Conservation (phyloP, 2,888 invertebrate genomes). For the Orthosia gracilis region DNA sequence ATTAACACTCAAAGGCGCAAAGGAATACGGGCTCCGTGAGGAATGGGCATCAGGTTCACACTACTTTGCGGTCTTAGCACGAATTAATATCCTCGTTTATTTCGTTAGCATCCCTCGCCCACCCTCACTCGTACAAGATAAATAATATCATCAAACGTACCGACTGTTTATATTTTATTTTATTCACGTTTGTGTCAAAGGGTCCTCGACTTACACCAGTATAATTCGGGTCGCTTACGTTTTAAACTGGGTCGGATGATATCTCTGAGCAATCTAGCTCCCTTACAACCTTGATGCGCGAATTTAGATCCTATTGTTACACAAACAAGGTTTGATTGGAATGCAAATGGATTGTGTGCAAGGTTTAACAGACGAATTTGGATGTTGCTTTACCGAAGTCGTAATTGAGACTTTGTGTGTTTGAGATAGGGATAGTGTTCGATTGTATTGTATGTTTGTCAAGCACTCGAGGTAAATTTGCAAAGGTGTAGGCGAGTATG, state of each 20-base stretch:
- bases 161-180: constrained; percentile 68
- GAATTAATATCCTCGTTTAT: constrained; percentile 51
- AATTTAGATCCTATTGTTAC: constrained; percentile 19
- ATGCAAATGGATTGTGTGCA: constrained; percentile 23
- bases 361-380: constrained; percentile 47
- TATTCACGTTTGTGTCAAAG: constrained; percentile 66
- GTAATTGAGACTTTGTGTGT: constrained; percentile 42
- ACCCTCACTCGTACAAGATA: constrained; percentile 52
- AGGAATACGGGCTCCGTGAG: constrained; percentile 36
- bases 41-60: constrained; percentile 32
- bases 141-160: constrained; percentile 68
- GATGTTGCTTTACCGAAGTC: constrained; percentile 8
- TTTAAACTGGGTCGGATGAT: constrained; percentile 71
- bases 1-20: constrained; percentile 45
- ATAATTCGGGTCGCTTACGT: constrained; percentile 70
- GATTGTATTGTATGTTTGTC: constrained; percentile 13
- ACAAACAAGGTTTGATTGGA: constrained; percentile 29
- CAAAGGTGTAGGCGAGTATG: constrained; percentile 63
- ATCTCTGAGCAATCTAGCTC: constrained; percentile 57
- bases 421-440: constrained; percentile 24
- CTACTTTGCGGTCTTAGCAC: constrained; percentile 35
- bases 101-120: constrained; percentile 27
- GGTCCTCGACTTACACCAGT: constrained; percentile 65
- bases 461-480: constrained; percentile 52
- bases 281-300: constrained; percentile 19